Evolutionary conservation across 2,113 vertebrate species (phyloP).

Genomic region (Ammospiza nelsoni): DNA sequence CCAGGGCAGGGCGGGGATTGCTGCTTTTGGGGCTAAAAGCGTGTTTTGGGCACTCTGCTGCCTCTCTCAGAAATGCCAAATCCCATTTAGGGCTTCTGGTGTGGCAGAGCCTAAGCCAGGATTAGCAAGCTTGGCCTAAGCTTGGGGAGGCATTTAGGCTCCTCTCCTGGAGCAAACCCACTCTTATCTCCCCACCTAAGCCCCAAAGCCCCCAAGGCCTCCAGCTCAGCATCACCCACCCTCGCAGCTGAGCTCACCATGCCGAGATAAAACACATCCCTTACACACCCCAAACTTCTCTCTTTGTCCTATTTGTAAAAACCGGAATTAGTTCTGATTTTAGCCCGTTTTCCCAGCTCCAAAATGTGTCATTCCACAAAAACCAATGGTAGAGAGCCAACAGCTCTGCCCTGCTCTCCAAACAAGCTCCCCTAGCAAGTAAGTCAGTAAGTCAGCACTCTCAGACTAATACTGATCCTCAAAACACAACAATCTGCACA

Average conservation of each 20-base stretch:
- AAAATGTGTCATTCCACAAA: background rate
- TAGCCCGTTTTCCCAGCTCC: background rate
- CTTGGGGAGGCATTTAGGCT: background rate
- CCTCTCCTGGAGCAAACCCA: background rate
- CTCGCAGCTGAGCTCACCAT: background rate
- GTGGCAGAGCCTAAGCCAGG: background rate
- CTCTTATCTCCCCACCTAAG: background rate
- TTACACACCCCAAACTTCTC: too few species aligned
- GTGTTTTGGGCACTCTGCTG: background rate
- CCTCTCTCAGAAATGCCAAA: background rate
- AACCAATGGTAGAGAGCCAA: background rate
- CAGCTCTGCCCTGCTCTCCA: background rate
- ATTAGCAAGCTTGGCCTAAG: background rate
- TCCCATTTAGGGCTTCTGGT: background rate
- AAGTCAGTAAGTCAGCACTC: fast-evolving
- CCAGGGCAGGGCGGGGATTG: background rate
- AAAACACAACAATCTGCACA: background rate
- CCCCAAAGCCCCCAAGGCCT: background rate
- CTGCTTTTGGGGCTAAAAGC: background rate
- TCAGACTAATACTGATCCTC: background rate
- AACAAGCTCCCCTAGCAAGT: background rate
- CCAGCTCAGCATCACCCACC: background rate
- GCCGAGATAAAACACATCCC: background rate
- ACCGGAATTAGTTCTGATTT: background rate
- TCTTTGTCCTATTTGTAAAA: fast-evolving